phyloP scores from a whole-genome alignment of 2,113 vertebrate species.

The Rhinolophus sinicus region DNA sequence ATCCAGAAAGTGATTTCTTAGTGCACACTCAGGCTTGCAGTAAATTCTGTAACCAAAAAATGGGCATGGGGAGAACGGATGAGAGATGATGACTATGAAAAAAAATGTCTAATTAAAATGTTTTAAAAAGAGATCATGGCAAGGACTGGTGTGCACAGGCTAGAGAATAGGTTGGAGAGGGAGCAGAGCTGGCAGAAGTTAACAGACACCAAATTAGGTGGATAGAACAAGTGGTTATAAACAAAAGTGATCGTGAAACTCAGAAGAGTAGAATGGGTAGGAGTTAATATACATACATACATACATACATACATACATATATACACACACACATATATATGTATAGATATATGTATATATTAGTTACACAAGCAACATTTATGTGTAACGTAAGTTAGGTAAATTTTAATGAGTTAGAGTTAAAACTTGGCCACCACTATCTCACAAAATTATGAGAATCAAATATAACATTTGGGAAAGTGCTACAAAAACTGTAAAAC shows the following conservation, averaged over 20 bases:
- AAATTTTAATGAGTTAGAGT: conserved; percentile 38
- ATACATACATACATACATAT: background rate
- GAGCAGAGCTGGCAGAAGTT: background rate
- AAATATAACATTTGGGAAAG: conserved; percentile 40
- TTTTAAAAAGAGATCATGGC: background rate
- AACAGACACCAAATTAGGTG: background rate
- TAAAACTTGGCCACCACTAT: background rate
- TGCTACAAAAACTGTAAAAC: conserved; percentile 59
- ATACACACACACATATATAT: background rate
- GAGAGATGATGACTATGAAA: background rate
- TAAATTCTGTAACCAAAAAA: conserved; percentile 53
- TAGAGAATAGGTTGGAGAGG: background rate
- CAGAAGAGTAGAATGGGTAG: background rate
- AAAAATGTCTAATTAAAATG: background rate
- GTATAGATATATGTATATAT: background rate
- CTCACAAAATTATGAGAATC: background rate
- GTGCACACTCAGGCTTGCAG: conserved; percentile 11
- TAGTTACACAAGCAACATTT: background rate
- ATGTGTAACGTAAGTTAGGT: background rate
- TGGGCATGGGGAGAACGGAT: background rate
- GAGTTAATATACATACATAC: background rate
- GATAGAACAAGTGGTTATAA: conserved; percentile 20
- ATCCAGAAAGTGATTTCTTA: conserved; percentile 60
- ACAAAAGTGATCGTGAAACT: conserved; percentile 18
- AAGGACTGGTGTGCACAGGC: background rate